Percentiles rank a stretch among this genome's conserved stretches.
Evolutionary conservation across 1,140 invertebrate species (phyloP).

Genomic region (Scaptomyza graminum): DNA sequence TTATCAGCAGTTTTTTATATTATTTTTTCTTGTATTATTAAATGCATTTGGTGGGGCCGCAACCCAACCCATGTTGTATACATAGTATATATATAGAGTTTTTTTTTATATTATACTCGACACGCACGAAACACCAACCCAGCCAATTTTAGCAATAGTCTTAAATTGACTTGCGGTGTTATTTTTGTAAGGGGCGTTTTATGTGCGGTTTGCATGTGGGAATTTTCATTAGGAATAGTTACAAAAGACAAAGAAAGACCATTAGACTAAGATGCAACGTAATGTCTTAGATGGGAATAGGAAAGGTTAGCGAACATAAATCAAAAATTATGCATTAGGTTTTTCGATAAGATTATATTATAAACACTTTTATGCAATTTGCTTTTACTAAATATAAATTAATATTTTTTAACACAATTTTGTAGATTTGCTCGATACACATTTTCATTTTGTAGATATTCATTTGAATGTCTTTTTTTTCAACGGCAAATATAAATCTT

Average conservation of each 20-base stretch:
- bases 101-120: slow-evolving; percentile 8
- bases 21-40: slow-evolving; percentile 24
- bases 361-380: no score
- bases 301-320: not conserved
- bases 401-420: no score
- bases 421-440: no score
- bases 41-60: slow-evolving; percentile 68
- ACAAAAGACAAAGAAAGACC: slow-evolving; percentile 15
- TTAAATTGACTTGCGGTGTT: slow-evolving; percentile 2
- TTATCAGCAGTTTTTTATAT: slow-evolving; percentile 59
- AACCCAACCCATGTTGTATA: slow-evolving; percentile 18
- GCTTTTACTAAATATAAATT: no score
- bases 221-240: slow-evolving; percentile 38
- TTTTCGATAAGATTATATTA: no score
- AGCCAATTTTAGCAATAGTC: slow-evolving; percentile 32
- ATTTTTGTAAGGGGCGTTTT: slow-evolving; percentile 48
- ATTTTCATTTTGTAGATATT: no score
- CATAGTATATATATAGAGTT: not conserved
- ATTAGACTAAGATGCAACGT: slow-evolving; percentile 12
- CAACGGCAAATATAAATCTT: not conserved
- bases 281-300: not conserved
- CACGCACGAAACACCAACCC: slow-evolving; percentile 31
- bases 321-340: not conserved
- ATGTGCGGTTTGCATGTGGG: slow-evolving; percentile 76
- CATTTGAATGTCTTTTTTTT: no score